These are phyloP conservation scores for Cichladusa arquata DNA, from an alignment of 2,113 vertebrate species.

Conservation along the genomic window DNA sequence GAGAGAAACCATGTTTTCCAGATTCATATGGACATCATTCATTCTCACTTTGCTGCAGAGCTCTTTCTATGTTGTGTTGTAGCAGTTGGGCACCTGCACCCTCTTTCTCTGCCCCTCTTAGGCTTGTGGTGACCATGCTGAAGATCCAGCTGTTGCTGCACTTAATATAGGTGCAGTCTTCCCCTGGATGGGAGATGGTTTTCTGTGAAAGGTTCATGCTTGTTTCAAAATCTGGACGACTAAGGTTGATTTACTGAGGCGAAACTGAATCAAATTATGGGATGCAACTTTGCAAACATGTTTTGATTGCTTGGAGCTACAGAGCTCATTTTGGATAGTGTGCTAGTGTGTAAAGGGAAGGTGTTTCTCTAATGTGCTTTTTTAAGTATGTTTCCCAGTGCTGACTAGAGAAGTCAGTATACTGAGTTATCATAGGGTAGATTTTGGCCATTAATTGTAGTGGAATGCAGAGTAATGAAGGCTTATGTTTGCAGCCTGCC, in stretches of 20 bases:
- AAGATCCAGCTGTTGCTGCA: background rate
- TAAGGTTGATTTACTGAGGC: background rate
- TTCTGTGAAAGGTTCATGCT: background rate
- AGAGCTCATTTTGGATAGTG: background rate
- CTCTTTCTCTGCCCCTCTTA: background rate
- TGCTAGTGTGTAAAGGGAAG: background rate
- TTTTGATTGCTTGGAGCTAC: background rate
- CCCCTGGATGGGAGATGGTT: background rate
- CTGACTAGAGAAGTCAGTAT: background rate
- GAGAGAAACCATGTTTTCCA: background rate
- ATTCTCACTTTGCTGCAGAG: background rate
- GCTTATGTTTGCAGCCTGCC: background rate
- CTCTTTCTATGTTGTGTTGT: background rate
- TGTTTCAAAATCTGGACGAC: background rate
- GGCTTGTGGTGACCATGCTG: rapidly evolving
- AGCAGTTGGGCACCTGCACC: background rate
- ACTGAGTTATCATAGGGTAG: background rate
- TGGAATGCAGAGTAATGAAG: background rate
- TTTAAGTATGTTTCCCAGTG: background rate
- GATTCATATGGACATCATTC: rapidly evolving
- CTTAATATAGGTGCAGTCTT: background rate
- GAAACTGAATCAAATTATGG: background rate
- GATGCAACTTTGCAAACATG: rapidly evolving
- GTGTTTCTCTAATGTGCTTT: background rate
- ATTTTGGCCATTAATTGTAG: background rate